Percentiles rank a stretch among this genome's conserved stretches.
phyloP scores from a whole-genome alignment of 2,888 invertebrate genomes.

The Nemoura dubitans region DNA sequence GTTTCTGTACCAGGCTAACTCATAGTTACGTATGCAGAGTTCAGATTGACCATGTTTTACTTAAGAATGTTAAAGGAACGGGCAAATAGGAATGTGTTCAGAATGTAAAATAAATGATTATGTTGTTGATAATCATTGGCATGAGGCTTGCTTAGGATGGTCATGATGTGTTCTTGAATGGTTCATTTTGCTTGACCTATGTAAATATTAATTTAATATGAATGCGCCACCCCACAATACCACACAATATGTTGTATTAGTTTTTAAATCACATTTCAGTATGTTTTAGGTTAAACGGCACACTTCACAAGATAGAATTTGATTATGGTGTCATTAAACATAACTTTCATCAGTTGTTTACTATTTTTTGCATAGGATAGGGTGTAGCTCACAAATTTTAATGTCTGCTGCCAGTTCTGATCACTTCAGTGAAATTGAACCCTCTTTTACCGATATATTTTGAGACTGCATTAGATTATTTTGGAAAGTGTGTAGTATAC shows the following conservation, averaged over 20 bases:
- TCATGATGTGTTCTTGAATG: neutral
- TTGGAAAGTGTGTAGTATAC: neutral
- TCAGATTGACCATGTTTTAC: neutral
- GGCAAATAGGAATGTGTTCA: neutral
- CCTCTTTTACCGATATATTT: neutral
- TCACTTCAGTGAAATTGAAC: neutral
- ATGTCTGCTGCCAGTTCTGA: neutral
- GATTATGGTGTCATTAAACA: too few relatives aligned
- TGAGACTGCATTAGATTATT: neutral
- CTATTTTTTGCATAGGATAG: neutral
- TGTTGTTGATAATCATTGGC: neutral
- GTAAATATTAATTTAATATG: neutral
- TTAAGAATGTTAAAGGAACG: neutral
- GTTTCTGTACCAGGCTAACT: neutral
- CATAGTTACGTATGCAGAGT: neutral
- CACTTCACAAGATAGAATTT: neutral
- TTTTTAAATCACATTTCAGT: neutral
- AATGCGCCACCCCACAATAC: neutral
- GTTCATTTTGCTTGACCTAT: neutral
- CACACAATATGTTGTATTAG: neutral
- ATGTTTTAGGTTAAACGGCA: too few relatives aligned
- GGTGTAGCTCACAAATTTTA: neutral
- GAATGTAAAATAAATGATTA: neutral
- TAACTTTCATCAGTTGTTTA: neutral
- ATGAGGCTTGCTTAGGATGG: neutral